Percentiles rank a stretch among this genome's conserved stretches.
Conservation (phyloP, 1,140 invertebrate genomes). For the Belonocnema kinseyi region DNA sequence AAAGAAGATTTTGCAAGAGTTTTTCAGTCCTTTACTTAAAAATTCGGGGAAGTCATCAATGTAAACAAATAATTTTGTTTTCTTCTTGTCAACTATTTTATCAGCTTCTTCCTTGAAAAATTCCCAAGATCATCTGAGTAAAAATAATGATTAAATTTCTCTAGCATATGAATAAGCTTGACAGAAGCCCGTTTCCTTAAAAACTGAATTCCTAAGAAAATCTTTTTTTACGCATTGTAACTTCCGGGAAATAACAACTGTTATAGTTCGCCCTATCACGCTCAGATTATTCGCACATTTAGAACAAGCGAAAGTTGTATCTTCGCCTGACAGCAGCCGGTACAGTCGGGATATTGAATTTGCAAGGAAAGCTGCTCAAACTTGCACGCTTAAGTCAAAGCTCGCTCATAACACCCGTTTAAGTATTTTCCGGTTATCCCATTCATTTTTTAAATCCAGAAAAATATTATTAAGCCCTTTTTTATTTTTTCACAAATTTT, state of each 20-base stretch:
- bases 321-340: slow-evolving; percentile 16
- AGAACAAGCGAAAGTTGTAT: slow-evolving; percentile 14
- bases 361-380: not conserved
- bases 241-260: not conserved
- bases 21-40: too few species aligned
- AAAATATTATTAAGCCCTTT: not conserved
- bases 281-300: slow-evolving; percentile 22
- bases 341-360: slow-evolving; percentile 18
- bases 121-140: too few species aligned
- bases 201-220: not conserved
- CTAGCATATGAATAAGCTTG: too few species aligned
- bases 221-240: not conserved
- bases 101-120: too few species aligned
- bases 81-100: too few species aligned
- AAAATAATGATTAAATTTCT: too few species aligned
- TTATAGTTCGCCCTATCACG: not conserved
- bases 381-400: not conserved
- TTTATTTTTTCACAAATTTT: not conserved
- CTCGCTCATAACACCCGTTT: not conserved
- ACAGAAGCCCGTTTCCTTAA: too few species aligned
- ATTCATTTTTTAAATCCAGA: not conserved
- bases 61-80: too few species aligned
- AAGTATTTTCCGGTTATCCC: not conserved
- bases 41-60: too few species aligned
- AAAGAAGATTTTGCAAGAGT: too few species aligned